These are phyloP conservation scores for Myotis lucifugus DNA, from an alignment of 2,113 vertebrate species.

Conservation along the genomic window DNA sequence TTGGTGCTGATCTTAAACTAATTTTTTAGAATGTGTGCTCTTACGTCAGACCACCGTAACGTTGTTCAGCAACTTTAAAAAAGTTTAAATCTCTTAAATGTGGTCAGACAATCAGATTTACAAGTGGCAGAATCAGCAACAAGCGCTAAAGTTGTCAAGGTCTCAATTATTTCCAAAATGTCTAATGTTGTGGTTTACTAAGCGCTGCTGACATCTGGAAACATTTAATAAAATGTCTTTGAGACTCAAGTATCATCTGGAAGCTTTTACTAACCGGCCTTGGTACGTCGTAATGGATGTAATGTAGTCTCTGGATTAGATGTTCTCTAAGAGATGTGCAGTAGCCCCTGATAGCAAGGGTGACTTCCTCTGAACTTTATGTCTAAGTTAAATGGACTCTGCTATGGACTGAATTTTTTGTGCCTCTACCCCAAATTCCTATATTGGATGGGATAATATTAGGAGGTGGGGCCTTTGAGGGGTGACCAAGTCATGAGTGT, in stretches of 20 bases:
- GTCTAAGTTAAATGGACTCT: background rate
- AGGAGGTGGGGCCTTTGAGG: background rate
- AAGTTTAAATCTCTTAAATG: background rate
- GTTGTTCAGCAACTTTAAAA: background rate
- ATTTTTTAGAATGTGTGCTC: background rate
- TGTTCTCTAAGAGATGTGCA: background rate
- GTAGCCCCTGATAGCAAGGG: background rate
- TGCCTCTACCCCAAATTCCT: background rate
- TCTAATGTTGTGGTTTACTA: background rate
- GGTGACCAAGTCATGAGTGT: background rate
- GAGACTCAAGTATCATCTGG: background rate
- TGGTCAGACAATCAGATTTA: background rate
- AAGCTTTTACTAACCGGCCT: background rate
- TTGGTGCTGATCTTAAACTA: background rate
- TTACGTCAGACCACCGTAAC: background rate
- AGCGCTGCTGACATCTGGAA: background rate
- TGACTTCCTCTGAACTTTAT: background rate
- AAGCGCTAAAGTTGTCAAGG: background rate
- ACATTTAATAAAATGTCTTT: background rate
- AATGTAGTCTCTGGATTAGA: constrained; percentile 7
- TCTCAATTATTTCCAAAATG: constrained; percentile 4
- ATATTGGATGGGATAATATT: background rate
- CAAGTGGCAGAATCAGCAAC: background rate
- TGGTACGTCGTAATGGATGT: background rate
- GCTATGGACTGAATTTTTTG: background rate